Evolutionary conservation across 2,888 invertebrate genomes (phyloP), one percentile per base, ranked within the genome.

Genomic region (Cantharis rustica): DNA sequence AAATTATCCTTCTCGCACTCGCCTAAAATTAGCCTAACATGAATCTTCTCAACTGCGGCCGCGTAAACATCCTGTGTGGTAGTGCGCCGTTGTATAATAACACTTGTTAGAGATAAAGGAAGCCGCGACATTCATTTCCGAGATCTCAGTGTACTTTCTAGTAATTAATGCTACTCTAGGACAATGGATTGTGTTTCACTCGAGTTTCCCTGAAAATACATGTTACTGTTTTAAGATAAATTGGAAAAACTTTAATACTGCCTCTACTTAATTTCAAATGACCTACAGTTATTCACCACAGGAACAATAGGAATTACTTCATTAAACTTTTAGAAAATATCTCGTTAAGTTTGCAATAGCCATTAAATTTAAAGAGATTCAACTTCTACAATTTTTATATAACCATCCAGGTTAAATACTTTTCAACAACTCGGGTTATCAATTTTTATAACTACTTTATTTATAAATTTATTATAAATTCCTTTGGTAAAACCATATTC

Each of bases 121-220:
- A 86, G 85, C 86, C 86, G 83, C 86, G 85, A 86, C 78, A 86
- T 86, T 85, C 85, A 86, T 86, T 86, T 86, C 85, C 86, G 83
- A 85, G 85, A 85, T 85, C 84, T 85, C 82, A 80, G 80, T 80
- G 80, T 78, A 76, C 74, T 79, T 79, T 80, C 69, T 78, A 81
- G 86, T 86, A 86, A 86, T 86, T 86, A 86, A 86, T 86, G 86
- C 85, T 83, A 80, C 83, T 84, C 84, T 85, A 84, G 75, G 77
- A 79, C 85, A 83, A 83, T 83, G 82, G 83, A 82, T 83, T 81
- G 81, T 80, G 84, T 81, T 83, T 83, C 79, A 81, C 73, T 76
- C 72, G 72, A 68, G 72, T 75, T 75, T 77, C 69, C 31, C 61
- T 70, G 31, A 76, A 75, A 73, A 66, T 66, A 66, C 64, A 66